These are phyloP conservation scores for Xylota sylvarum DNA, from an alignment of 2,888 invertebrate genomes.

Conservation along the genomic window DNA sequence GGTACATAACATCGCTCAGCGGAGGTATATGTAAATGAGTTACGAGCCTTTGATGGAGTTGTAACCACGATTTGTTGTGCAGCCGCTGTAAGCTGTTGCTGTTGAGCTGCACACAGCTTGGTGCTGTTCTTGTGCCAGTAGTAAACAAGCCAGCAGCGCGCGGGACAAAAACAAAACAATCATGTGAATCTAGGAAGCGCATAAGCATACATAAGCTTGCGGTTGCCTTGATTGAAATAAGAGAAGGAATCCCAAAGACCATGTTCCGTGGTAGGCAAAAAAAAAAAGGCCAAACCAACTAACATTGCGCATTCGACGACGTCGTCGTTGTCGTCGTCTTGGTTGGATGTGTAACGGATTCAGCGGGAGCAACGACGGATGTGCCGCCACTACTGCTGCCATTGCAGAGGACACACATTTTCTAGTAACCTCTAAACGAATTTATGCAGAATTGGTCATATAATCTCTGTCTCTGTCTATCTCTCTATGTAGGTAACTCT, in stretches of 20 bases:
- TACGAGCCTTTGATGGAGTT: constrained; percentile 77
- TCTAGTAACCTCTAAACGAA: constrained; percentile 71
- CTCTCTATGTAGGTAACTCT: constrained; percentile 12
- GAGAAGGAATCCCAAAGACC: constrained; percentile 70
- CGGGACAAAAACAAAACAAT: constrained; percentile 65
- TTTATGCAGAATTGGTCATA: constrained; percentile 40
- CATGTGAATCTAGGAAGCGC: constrained; percentile 77
- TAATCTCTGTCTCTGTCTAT: not conserved
- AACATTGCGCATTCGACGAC: constrained; percentile 52
- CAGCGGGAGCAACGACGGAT: constrained; percentile 63
- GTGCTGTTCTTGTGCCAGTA: constrained; percentile 51
- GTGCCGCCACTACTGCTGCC: constrained; percentile 57
- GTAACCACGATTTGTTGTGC: constrained; percentile 75
- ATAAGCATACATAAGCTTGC: constrained; percentile 73
- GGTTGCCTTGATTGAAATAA: constrained; percentile 75
- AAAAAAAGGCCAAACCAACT: constrained; percentile 55
- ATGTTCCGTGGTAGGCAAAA: constrained; percentile 73
- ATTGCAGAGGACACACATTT: constrained; percentile 60
- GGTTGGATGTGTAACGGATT: constrained; percentile 72
- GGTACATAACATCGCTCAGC: constrained; percentile 29
- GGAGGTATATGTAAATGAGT: constrained; percentile 77
- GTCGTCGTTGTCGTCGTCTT: constrained; percentile 36
- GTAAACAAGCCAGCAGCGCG: constrained; percentile 62
- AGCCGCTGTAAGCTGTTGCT: constrained; percentile 18
- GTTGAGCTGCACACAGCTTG: not conserved